A percentile compares a stretch with the other conserved stretches of the same genome.
These are phyloP conservation scores for Coleophora deauratella DNA, from an alignment of 2,888 invertebrate genomes.

Conservation along the genomic window DNA sequence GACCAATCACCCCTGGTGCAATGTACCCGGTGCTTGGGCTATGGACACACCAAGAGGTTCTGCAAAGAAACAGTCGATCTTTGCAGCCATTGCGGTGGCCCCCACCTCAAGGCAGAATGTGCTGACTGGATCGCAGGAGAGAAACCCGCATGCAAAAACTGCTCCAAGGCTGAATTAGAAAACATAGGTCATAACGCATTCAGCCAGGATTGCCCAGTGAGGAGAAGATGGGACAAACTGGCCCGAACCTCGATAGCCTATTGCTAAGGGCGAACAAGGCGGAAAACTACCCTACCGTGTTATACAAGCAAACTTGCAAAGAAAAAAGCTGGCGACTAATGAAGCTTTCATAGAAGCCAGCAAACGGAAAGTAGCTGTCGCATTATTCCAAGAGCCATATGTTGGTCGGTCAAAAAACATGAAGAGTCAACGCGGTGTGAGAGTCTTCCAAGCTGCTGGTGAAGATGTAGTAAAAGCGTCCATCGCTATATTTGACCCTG, in stretches of 20 bases:
- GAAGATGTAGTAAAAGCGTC: conserved; percentile 11
- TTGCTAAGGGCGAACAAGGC: too few species aligned
- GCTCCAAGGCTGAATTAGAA: conserved; percentile 1
- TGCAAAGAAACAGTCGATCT: neutral
- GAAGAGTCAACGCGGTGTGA: too few species aligned
- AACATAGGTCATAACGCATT: neutral
- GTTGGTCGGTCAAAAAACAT: too few species aligned
- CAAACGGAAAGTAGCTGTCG: too few species aligned
- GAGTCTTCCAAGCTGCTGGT: too few species aligned
- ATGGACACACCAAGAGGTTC: neutral
- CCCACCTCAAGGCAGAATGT: neutral
- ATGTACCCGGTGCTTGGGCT: conserved; percentile 3
- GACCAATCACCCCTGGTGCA: conserved; percentile 18
- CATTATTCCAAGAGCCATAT: conserved; percentile 2
- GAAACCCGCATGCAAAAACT: conserved; percentile 2
- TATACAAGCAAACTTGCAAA: too few species aligned
- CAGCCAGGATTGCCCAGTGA: neutral
- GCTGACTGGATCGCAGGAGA: neutral
- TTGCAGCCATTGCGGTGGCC: neutral
- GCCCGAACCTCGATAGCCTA: neutral
- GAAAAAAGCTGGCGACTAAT: too few species aligned
- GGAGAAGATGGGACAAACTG: neutral
- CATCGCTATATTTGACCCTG: conserved; percentile 7
- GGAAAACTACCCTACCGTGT: too few species aligned
- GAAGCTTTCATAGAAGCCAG: too few species aligned